Base-by-base conservation (phyloP, 2,888 invertebrate genomes). In the Leptothorax acervorum region DNA sequence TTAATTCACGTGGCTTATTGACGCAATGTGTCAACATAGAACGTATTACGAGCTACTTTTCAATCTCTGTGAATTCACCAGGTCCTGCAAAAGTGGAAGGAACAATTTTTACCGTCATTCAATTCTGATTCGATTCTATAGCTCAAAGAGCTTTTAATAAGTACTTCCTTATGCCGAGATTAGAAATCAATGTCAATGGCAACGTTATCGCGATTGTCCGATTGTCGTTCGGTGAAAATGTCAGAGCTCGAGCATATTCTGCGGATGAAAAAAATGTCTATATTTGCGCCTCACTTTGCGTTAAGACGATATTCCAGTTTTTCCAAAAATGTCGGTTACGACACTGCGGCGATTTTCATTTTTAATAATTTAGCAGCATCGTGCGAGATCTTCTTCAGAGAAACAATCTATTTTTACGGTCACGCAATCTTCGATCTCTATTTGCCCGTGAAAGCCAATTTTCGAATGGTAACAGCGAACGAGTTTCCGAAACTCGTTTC, bases 1-100 rank as follows among this genome's bases (percentile, higher is more conserved):
- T 71, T 71, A 71, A 71, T 71, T 15, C 39, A 71, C 15, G n/a
- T 48, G 12, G 12, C 9, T 42, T 28, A 74, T 62, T 45, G 45
- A 66, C 15, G 28, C 39, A 11, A 57, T n/a, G 57, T 57, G 23
- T 73, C 57, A 57, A 73, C 23, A 12, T 18, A 12, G 23, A 73
- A 42, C 6, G 62, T 63, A 63, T 75, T 18, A 31, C 31, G n/a
- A 45, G 42, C 3, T 65, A 31, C 28, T 53, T 75, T 42, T 18
- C 39, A 76, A 78, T 45, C 23, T 55, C 5, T 23, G 39, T 48
- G 4, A 75, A 48, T 66, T 78, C 66, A 66, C 15, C 28, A 15
- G 51, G 11, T 35, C 63, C 2, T 3, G 48, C 23, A 51, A 65
- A 76, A 53, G 18, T 31, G 28, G 39, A 23, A 39, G 18, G 12